Evolutionary conservation across 1,140 invertebrate genomes (phyloP), one percentile per base, ranked within the genome.

Genomic region (Forficula auricularia): DNA sequence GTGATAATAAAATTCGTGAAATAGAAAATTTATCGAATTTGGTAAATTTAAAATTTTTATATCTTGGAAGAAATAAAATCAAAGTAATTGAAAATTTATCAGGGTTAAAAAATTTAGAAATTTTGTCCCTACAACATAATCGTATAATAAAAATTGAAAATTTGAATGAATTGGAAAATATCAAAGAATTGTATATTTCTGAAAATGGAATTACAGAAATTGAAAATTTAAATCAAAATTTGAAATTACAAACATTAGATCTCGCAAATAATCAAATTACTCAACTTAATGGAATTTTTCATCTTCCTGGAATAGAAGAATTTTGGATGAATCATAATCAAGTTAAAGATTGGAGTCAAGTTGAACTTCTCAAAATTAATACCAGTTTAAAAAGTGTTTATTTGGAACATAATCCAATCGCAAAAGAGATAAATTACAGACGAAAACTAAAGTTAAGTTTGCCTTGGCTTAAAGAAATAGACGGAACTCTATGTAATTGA

Each of bases 281-380:
- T 40, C 65, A 62, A 4, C 78, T 98, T 44, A 70, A 82, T 51
- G 88, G 90, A 62, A 59, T 97, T 9, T 57, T 65, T 12, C 77
- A 85, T 59, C 67, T 97, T 47, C 55, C 50, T 4, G 61, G 77
- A 20, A 64, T 98, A 31, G 76, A 88, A 58, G 92, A 98, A 60
- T 76, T 98, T 56, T 98, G 95, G 94, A 86, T 91, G 37, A 98
- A 98, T 60, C 78, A 95, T 56, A 98, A 98, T 63, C 64, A 76
- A 54, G 74, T 98, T 35, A 65, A 73, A 38, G 76, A 85, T 36
- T 98, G 91, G 91, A 72, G 70, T 19, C 79, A 81, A 34, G 53
- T 98, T 3, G 78, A 94, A 36, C 67, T 73, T 40, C 64, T 98
- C 36, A 64, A 70, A 32, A 51, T 66, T 0, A 79, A 91, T 49